Evolutionary conservation across 2,113 vertebrate genomes (phyloP), one percentile per base, ranked within the genome.

Genomic region (Chloebia gouldiae): DNA sequence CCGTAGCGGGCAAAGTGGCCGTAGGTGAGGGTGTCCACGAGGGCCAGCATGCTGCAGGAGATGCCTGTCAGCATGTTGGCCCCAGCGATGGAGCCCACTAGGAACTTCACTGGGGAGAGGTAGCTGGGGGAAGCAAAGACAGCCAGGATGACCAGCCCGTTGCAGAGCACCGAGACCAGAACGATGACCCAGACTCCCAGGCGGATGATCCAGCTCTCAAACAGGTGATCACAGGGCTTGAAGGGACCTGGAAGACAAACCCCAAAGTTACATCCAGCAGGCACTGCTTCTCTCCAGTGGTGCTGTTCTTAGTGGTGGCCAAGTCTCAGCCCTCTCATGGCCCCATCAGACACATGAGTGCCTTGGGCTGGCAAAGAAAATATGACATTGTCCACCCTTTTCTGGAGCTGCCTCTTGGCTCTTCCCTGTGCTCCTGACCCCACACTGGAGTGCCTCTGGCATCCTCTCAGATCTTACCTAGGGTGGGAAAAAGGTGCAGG

Each of bases 121-220:
- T 98, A 98, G 68, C 96, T 97, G 1, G 98, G 98, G 0, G 98
- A 98, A 18, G 98, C 97, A 25, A 99, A 99, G 73, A 99, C 97
- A 2, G 98, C 98, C 83, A 99, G 91, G 45, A 99, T 97, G 77
- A 99, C 97, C 86, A 99, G 96, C 66, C 98, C 98, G 0, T 99
- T 99, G 77, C 99, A 98, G 82, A 99, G 92, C 86, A 99, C 93
- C 0, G 99, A 98, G 73, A 99, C 97, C 77, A 99, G 89, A 16
- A 98, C 95, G 18, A 99, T 98, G 95, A 96, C 94, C 99, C 99
- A 99, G 92, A 99, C 97, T 6, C 98, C 99, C 71, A 99, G 97
- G 63, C 99, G 99, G 73, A 99, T 97, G 84, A 99, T 95, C 99
- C 99, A 99, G 97, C 99, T 99, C 95, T 99, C 99, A 77, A 99